Evolutionary conservation across 2,888 invertebrate genomes (phyloP).

Genomic region (Autographa gamma): DNA sequence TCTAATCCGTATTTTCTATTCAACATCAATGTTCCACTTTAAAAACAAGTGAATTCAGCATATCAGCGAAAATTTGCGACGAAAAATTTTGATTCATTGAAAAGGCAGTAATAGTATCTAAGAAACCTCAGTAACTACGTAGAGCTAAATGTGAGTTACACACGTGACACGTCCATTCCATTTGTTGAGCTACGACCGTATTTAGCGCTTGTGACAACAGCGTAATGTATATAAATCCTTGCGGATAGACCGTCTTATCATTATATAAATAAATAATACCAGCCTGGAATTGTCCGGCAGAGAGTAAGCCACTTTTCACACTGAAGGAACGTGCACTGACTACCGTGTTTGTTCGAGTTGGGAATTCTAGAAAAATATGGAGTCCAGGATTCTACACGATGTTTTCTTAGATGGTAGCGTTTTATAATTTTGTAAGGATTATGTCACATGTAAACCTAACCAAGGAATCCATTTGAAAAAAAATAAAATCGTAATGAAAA

Average conservation of each 20-base stretch:
- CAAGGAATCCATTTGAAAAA: too few relatives aligned
- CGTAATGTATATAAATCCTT: neutral
- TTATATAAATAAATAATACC: neutral
- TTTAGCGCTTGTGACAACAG: constrained; percentile 17
- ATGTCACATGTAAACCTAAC: neutral
- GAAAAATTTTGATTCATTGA: too few relatives aligned
- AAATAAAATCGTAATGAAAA: too few relatives aligned
- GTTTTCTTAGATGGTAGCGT: neutral
- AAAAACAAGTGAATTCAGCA: too few relatives aligned
- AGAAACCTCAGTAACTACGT: too few relatives aligned
- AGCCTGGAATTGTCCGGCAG: constrained; percentile 1
- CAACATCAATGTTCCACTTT: too few relatives aligned
- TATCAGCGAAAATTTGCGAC: too few relatives aligned
- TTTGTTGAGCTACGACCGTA: constrained; percentile 15
- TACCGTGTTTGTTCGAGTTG: neutral
- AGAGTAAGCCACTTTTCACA: constrained; percentile 4
- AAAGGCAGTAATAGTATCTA: too few relatives aligned
- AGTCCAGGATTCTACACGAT: neutral
- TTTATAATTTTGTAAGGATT: neutral
- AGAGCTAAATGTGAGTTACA: constrained; percentile 14
- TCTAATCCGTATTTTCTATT: too few relatives aligned
- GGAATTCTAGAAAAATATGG: neutral
- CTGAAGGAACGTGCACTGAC: neutral
- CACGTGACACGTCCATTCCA: constrained; percentile 24
- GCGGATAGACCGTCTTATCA: constrained; percentile 1